A percentile compares a stretch with the other conserved stretches of the same genome.
These are phyloP conservation scores for Parnassius glacialis DNA, from an alignment of 2,888 invertebrate species.

Conservation along the genomic window DNA sequence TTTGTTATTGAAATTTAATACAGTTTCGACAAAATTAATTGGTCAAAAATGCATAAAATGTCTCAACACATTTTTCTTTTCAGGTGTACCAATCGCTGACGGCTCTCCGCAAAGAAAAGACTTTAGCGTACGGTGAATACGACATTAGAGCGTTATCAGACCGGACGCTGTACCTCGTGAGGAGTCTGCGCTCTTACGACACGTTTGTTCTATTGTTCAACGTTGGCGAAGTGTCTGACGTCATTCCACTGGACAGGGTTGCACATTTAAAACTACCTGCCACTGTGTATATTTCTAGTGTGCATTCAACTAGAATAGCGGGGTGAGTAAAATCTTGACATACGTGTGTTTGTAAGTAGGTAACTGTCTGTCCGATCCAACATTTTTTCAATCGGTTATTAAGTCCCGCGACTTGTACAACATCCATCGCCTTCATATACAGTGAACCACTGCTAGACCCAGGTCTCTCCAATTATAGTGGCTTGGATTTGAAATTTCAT, in stretches of 20 bases:
- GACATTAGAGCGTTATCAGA: slow-evolving; percentile 59
- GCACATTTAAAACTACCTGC: slow-evolving; percentile 41
- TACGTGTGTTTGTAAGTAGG: neutral
- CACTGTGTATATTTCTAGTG: slow-evolving; percentile 45
- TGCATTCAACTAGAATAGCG: slow-evolving; percentile 41
- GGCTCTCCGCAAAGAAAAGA: slow-evolving; percentile 61
- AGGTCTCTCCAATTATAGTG: too few relatives aligned
- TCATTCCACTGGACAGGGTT: slow-evolving; percentile 50
- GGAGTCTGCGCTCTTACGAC: slow-evolving; percentile 40
- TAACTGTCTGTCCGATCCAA: too few relatives aligned
- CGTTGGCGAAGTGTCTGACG: slow-evolving; percentile 55
- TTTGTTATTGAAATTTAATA: too few relatives aligned
- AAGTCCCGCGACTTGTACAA: too few relatives aligned
- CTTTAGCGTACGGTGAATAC: slow-evolving; percentile 57
- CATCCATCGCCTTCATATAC: too few relatives aligned
- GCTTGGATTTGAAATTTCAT: too few relatives aligned
- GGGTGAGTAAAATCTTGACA: slow-evolving; percentile 39
- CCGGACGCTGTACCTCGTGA: slow-evolving; percentile 37
- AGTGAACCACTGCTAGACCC: too few relatives aligned
- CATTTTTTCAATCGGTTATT: too few relatives aligned
- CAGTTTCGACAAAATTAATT: too few relatives aligned
- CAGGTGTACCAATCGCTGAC: slow-evolving; percentile 80
- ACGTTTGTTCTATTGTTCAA: slow-evolving; percentile 68
- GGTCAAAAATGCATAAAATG: too few relatives aligned
- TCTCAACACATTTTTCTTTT: slow-evolving; percentile 16